These are phyloP conservation scores for Deroplatys truncata DNA, from an alignment of 2,888 invertebrate genomes.

Conservation along the genomic window DNA sequence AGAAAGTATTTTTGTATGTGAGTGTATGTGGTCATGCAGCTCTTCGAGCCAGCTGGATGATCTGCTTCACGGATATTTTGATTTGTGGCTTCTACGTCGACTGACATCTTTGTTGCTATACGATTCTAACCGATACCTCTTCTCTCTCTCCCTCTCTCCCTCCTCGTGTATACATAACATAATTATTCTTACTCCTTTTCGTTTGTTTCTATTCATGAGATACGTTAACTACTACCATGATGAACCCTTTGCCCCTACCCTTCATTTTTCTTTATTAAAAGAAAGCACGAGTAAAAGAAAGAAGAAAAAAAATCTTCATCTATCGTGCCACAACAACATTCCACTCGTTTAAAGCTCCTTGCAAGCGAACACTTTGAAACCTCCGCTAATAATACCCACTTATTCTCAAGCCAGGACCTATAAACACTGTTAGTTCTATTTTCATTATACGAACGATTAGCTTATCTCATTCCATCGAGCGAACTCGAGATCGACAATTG, in stretches of 20 bases:
- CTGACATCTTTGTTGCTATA: slow-evolving; percentile 2
- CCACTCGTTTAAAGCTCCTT: not conserved
- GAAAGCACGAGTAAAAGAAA: not conserved
- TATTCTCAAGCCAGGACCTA: too few relatives aligned
- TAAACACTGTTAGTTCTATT: too few relatives aligned
- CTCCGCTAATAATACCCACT: too few relatives aligned
- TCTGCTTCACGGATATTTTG: not conserved
- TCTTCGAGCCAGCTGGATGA: not conserved
- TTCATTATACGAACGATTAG: too few relatives aligned
- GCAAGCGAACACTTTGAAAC: not conserved
- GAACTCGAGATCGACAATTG: too few relatives aligned
- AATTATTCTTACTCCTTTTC: not conserved
- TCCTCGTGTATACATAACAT: not conserved
- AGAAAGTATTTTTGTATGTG: not conserved
- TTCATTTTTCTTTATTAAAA: not conserved
- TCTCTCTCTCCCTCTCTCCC: not conserved
- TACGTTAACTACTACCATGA: not conserved
- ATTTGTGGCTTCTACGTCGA: slow-evolving; percentile 1
- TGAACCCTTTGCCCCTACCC: not conserved
- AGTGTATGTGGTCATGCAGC: not conserved
- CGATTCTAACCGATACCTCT: not conserved
- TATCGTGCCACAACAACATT: not conserved
- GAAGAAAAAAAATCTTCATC: not conserved
- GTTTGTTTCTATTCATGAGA: not conserved
- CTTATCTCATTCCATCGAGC: too few relatives aligned